phyloP scores from a whole-genome alignment of 2,888 invertebrate genomes.

The Lepidocyrtinus sp. region DNA sequence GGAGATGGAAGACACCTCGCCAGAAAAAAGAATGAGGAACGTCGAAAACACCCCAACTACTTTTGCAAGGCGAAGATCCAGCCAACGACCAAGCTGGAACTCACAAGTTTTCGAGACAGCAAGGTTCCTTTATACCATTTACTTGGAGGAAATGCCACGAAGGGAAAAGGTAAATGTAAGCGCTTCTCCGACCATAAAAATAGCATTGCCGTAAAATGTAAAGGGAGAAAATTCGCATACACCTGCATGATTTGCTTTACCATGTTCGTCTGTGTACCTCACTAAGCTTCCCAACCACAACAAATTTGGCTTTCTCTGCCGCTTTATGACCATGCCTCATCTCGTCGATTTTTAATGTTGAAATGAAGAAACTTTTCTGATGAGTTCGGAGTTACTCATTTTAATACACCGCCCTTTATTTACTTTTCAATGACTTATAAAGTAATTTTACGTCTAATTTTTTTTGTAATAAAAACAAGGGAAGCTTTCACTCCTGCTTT shows the following conservation, averaged over 20 bases:
- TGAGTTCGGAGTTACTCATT: too few relatives aligned
- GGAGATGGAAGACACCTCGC: neutral
- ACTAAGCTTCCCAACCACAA: too few relatives aligned
- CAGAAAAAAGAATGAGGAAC: conserved; percentile 3
- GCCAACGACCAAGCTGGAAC: conserved; percentile 49
- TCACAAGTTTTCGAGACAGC: conserved; percentile 38
- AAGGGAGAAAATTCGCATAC: conserved; percentile 15
- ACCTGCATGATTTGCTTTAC: neutral
- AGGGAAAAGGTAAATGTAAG: neutral
- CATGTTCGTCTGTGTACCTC: neutral
- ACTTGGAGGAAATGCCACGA: neutral
- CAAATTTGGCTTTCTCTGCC: too few relatives aligned
- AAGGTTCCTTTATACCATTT: conserved; percentile 43
- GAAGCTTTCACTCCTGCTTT: too few relatives aligned
- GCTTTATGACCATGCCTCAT: too few relatives aligned
- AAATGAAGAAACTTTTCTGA: too few relatives aligned
- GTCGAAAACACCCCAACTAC: neutral
- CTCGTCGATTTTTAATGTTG: too few relatives aligned
- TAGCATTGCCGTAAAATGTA: conserved; percentile 15
- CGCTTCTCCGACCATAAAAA: neutral
- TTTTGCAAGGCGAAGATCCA: conserved; percentile 29
- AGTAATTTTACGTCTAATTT: too few relatives aligned
- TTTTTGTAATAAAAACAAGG: too few relatives aligned
- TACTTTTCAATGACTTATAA: too few relatives aligned
- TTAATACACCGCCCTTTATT: too few relatives aligned